Evolutionary conservation across 2,888 invertebrate species (phyloP).

Genomic region (Harpagoxenus sublaevis): DNA sequence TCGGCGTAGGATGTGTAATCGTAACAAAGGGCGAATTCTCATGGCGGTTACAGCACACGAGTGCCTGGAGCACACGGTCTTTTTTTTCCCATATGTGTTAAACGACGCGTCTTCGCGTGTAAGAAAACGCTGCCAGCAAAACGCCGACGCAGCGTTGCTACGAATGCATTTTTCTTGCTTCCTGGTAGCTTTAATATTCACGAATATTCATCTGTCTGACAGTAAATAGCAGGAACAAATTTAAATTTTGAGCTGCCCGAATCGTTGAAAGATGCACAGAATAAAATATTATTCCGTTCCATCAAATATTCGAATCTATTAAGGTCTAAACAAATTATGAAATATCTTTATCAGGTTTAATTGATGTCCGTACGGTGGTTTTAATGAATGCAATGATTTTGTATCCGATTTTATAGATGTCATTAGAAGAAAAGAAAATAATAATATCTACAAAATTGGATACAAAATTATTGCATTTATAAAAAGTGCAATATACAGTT

Average conservation of each 20-base stretch:
- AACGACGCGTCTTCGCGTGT: slow-evolving; percentile 60
- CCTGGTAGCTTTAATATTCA: slow-evolving; percentile 52
- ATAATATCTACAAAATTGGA: too few relatives aligned
- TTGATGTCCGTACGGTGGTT: neutral
- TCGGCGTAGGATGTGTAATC: slow-evolving; percentile 12
- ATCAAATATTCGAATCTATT: neutral
- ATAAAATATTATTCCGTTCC: neutral
- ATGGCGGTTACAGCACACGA: slow-evolving; percentile 65
- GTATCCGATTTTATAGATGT: neutral
- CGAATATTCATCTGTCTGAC: slow-evolving; percentile 7
- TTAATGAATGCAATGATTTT: neutral
- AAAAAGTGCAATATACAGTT: too few relatives aligned
- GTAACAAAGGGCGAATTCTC: slow-evolving; percentile 69
- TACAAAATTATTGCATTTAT: too few relatives aligned
- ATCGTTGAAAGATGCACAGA: neutral
- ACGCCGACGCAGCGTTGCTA: slow-evolving; percentile 55
- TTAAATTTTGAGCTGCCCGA: neutral
- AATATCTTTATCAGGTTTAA: neutral
- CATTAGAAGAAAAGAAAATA: neutral
- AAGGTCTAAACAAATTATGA: neutral
- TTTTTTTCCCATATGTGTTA: slow-evolving; percentile 71
- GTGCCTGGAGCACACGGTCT: slow-evolving; percentile 36
- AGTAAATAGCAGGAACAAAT: neutral
- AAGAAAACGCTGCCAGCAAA: slow-evolving; percentile 62
- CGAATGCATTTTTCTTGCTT: slow-evolving; percentile 65